phyloP scores from a whole-genome alignment of 2,888 invertebrate genomes.

The Scaptomyza flava region DNA sequence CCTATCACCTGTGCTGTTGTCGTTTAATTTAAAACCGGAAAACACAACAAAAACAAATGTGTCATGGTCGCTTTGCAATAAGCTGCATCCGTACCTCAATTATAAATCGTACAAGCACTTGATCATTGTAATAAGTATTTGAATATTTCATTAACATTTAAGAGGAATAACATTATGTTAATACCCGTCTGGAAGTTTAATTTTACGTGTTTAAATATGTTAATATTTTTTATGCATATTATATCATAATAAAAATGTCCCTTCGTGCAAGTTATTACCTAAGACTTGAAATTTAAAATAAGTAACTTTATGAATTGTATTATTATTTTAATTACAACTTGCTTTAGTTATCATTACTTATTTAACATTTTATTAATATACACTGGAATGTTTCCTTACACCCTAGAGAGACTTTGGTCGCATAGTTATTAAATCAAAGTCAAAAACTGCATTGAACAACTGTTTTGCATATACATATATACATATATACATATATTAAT shows the following conservation, averaged over 20 bases:
- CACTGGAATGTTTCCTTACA: no score
- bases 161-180: neutral
- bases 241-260: neutral
- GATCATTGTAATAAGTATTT: neutral
- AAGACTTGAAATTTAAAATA: constrained; percentile 1
- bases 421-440: neutral
- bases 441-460: neutral
- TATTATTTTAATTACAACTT: no score
- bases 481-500: no score
- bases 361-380: no score
- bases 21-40: constrained; percentile 19
- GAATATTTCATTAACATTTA: constrained; percentile 3
- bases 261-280: neutral
- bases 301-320: neutral
- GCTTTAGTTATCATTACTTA: no score
- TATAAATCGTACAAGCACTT: neutral
- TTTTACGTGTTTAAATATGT: neutral
- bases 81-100: neutral
- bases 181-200: neutral
- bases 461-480: neutral
- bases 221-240: neutral
- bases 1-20: neutral
- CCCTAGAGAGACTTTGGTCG: no score
- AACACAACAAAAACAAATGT: neutral
- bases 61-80: constrained; percentile 7